Conservation (phyloP, 37 sponge, comb jelly and placozoan genomes). For the Ianthella basta region DNA sequence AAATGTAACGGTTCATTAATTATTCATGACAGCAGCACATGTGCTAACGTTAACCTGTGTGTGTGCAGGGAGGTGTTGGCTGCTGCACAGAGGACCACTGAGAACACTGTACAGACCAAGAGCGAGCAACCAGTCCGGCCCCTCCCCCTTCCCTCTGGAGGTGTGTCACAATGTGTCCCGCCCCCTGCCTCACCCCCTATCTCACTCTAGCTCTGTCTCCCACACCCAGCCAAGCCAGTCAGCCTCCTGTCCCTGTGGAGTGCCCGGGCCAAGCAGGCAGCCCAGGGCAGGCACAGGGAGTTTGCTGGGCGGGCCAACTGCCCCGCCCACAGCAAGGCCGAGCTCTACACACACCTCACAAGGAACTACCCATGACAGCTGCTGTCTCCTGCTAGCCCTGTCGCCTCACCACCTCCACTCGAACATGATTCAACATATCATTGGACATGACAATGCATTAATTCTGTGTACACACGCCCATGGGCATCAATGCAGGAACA, state of each 20-base stretch:
- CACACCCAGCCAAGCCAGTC: background rate
- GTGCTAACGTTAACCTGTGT: too few species aligned
- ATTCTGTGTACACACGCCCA: too few species aligned
- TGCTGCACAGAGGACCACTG: too few species aligned
- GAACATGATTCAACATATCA: too few species aligned
- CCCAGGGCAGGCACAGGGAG: constrained; percentile 51
- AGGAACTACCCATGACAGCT: too few species aligned
- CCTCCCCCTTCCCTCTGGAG: background rate
- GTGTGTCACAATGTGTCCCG: background rate
- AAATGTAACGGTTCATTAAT: background rate
- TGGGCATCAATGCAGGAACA: too few species aligned
- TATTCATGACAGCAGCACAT: too few species aligned
- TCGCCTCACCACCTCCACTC: too few species aligned
- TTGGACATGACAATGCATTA: too few species aligned
- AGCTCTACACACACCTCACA: constrained; percentile 48
- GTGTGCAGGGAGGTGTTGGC: too few species aligned
- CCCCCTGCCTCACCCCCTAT: background rate
- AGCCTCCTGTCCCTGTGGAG: constrained; percentile 75
- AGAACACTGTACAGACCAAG: background rate
- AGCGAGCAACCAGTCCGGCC: background rate
- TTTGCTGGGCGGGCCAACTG: constrained; percentile 63
- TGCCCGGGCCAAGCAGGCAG: constrained; percentile 40
- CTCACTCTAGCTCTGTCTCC: too few species aligned
- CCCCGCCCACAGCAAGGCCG: constrained; percentile 41
- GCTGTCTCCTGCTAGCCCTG: too few species aligned